Percentiles rank a stretch among this genome's conserved stretches.
These are phyloP conservation scores for Drosophila asahinai DNA, from an alignment of 1,140 invertebrate genomes.

Conservation along the genomic window DNA sequence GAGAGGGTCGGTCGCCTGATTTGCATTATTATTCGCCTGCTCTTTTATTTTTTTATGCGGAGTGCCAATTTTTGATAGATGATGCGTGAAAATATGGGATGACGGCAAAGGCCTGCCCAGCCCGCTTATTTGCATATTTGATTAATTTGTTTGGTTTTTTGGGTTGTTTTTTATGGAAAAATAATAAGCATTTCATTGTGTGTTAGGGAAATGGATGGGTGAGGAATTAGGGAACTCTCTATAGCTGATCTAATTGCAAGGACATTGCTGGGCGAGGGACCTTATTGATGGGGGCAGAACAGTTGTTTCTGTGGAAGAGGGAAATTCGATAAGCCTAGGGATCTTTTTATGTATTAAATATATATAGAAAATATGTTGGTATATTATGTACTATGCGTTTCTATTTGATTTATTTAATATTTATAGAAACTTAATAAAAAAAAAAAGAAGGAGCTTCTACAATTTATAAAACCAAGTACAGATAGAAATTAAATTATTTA, in stretches of 20 bases:
- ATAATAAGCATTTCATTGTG: conserved; percentile 75
- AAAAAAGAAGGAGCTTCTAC: not conserved
- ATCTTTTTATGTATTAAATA: not conserved
- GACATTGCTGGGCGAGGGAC: not conserved
- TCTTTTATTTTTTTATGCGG: conserved; percentile 64
- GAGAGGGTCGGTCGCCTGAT: conserved; percentile 55
- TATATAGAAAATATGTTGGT: not conserved
- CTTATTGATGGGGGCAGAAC: conserved; percentile 18
- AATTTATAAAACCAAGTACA: not conserved
- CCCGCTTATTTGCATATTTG: conserved; percentile 77
- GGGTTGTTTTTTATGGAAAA: conserved; percentile 80
- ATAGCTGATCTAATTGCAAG: conserved; percentile 16
- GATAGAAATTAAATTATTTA: too few relatives aligned
- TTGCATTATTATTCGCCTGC: conserved; percentile 51
- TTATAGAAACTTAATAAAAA: too few relatives aligned
- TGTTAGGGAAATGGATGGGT: conserved; percentile 6
- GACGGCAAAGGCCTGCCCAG: not conserved
- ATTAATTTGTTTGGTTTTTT: conserved; percentile 79
- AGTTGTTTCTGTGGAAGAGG: not conserved
- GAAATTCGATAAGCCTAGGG: not conserved
- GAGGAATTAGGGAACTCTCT: conserved; percentile 1
- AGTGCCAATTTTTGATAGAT: conserved; percentile 78
- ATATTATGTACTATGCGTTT: not conserved
- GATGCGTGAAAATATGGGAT: conserved; percentile 67
- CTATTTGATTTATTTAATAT: not conserved